These are phyloP conservation scores for Physeter macrocephalus DNA, from an alignment of 2,113 vertebrate species.

Conservation along the genomic window DNA sequence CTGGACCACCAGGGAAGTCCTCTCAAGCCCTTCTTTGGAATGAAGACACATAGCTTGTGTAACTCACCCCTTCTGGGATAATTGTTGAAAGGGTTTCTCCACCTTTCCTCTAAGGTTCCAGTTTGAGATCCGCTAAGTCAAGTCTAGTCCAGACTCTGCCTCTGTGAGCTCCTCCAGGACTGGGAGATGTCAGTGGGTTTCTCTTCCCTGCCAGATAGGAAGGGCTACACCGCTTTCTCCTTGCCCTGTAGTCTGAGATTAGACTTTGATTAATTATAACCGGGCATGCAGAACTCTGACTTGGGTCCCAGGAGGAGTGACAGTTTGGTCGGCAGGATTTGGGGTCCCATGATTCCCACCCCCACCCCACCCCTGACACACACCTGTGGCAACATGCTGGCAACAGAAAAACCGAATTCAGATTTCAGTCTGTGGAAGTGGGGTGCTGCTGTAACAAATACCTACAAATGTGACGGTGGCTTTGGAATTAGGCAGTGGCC, in stretches of 20 bases:
- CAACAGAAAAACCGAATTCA: not conserved
- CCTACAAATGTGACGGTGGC: not conserved
- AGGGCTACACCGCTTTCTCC: accelerated
- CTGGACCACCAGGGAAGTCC: not conserved
- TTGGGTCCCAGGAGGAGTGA: not conserved
- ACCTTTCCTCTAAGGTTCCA: not conserved
- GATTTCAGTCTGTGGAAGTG: not conserved
- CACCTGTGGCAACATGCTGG: not conserved
- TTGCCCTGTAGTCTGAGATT: not conserved
- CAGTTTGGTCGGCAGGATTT: not conserved
- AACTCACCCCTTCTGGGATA: not conserved
- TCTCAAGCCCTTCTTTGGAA: not conserved
- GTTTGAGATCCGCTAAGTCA: not conserved
- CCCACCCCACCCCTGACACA: not conserved
- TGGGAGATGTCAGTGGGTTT: not conserved
- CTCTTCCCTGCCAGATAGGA: not conserved
- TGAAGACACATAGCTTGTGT: not conserved
- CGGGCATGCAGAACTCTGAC: not conserved
- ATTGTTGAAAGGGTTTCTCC: not conserved
- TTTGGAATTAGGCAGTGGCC: not conserved
- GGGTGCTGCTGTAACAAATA: not conserved
- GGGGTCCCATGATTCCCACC: too few relatives aligned
- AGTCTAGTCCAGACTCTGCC: not conserved
- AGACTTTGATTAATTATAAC: not conserved
- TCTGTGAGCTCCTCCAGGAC: not conserved